Evolutionary conservation across 2,113 vertebrate genomes (phyloP), one percentile per base, ranked within the genome.

Genomic region (Conger conger): DNA sequence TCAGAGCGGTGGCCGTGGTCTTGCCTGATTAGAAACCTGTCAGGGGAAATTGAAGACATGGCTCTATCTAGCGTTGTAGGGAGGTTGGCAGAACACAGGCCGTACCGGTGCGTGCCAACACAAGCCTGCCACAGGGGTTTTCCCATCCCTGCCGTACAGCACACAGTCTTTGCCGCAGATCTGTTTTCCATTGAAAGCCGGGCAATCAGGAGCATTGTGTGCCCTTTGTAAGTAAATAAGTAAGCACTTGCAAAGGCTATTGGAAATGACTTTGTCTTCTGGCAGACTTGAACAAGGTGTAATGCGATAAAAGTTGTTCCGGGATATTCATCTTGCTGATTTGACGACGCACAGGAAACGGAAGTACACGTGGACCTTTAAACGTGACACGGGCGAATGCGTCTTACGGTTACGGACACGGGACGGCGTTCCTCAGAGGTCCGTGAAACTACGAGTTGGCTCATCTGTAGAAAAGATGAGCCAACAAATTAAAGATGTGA

Each of bases 121-220:
- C 40, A 80, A 30, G n/a, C 50, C 45, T 36, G 30, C 80, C 36
- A n/a, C 30, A 50, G 45, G 50, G 50, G 80, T 35, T 36, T 13
- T 1, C 13, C 40, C 18, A 3, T 5, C 53, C 33, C 5, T 60
- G 80, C 33, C 45, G 16, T 81, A 30, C 6, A 9, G 35, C 45
- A 82, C 50, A 35, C 20, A 11, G n/a, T 27, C 40, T 45, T 16
- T 7, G 23, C 38, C 20, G 18, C 80, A 54, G n/a, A 4, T 82
- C 35, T 36, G 30, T 33, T 33, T 82, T 82, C 57, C 57, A 82
- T 82, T 82, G 50, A 82, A 37, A 57, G 80, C 80, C 30, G 20
- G 20, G 20, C 37, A 42, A 60, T 60, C 8, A 20, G 76, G 37
- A 30, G 38, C 38, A 30, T 73, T 83, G 38, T 33, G 60, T 5